A percentile compares a stretch with the other conserved stretches of the same genome.
Evolutionary conservation across 1,140 invertebrate genomes (phyloP).

Genomic region (Caenorhabditis brenneri): DNA sequence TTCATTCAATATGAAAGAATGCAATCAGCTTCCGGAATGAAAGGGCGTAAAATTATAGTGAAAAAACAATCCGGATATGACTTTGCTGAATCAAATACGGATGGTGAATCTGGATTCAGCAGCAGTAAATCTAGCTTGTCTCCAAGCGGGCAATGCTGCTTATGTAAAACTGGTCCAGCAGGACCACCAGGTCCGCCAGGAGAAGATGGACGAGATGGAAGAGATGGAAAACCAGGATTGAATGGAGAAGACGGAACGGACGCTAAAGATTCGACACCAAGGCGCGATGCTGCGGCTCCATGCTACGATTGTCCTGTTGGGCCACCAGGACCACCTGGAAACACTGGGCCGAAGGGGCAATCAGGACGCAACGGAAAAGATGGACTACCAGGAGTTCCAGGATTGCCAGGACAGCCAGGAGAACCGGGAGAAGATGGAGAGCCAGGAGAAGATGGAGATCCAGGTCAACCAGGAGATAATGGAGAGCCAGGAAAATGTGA

Average conservation of each 20-base stretch:
- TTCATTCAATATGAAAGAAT: constrained; percentile 54
- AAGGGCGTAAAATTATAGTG: constrained; percentile 10
- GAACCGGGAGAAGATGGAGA: constrained; percentile 51
- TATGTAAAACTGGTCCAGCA: constrained; percentile 42
- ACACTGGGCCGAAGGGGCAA: constrained; percentile 55
- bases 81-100: constrained; percentile 1
- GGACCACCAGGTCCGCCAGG: constrained; percentile 53
- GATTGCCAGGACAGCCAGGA: constrained; percentile 49
- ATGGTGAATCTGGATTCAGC: not conserved
- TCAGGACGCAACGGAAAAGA: constrained; percentile 50
- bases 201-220: constrained; percentile 53
- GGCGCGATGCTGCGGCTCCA: constrained; percentile 31
- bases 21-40: constrained; percentile 47
- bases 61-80: constrained; percentile 52
- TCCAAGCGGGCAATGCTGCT: constrained; percentile 44
- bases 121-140: not conserved
- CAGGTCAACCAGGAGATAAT: constrained; percentile 49
- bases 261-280: constrained; percentile 44
- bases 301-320: constrained; percentile 60
- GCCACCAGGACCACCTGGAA: constrained; percentile 58
- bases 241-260: constrained; percentile 52
- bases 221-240: constrained; percentile 54
- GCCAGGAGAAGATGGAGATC: constrained; percentile 52
- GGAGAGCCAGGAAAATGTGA: constrained; percentile 52
- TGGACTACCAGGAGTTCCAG: constrained; percentile 48